Percentiles rank a stretch among this genome's conserved stretches.
phyloP scores from a whole-genome alignment of 37 sponge, comb jelly and placozoan genomes.

The Oscarella lobularis region DNA sequence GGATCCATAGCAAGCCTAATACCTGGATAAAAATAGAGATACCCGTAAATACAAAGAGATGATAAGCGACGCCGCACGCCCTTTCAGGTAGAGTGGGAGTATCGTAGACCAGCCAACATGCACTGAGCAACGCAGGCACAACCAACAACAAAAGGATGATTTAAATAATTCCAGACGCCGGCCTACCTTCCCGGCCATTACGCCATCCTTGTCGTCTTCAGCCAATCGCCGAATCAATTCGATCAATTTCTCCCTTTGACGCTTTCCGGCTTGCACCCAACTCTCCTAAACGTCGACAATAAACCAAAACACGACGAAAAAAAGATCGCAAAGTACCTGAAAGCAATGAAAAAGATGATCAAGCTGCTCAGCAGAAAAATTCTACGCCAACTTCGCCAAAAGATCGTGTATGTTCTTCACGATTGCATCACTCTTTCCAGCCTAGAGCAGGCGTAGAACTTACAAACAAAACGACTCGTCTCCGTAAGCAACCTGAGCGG shows the following conservation, averaged over 20 bases:
- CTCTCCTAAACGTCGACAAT: too few species aligned
- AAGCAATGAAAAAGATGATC: constrained; percentile 90
- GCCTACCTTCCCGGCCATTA: too few species aligned
- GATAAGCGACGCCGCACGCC: too few species aligned
- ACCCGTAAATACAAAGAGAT: too few species aligned
- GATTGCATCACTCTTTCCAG: constrained; percentile 94
- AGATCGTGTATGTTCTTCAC: constrained; percentile 97
- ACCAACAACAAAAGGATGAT: too few species aligned
- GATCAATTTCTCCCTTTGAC: constrained; percentile 82
- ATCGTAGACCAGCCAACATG: too few species aligned
- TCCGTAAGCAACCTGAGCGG: constrained; percentile 45
- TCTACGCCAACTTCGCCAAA: constrained; percentile 89
- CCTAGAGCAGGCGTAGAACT: too few species aligned
- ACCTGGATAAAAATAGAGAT: too few species aligned
- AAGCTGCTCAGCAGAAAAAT: constrained; percentile 83
- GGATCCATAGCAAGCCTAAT: constrained; percentile 78
- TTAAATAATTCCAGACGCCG: too few species aligned
- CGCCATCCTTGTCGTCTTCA: constrained; percentile 97
- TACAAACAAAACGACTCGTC: too few species aligned
- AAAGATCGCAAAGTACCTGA: constrained; percentile 31
- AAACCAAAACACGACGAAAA: background rate
- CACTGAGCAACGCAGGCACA: too few species aligned
- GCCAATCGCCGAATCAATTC: constrained; percentile 90
- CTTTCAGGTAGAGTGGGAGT: too few species aligned
- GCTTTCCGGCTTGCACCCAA: constrained; percentile 80